A percentile compares a stretch with the other conserved stretches of the same genome.
Evolutionary conservation across 2,888 invertebrate species (phyloP).

Genomic region (Mythimna loreyi): DNA sequence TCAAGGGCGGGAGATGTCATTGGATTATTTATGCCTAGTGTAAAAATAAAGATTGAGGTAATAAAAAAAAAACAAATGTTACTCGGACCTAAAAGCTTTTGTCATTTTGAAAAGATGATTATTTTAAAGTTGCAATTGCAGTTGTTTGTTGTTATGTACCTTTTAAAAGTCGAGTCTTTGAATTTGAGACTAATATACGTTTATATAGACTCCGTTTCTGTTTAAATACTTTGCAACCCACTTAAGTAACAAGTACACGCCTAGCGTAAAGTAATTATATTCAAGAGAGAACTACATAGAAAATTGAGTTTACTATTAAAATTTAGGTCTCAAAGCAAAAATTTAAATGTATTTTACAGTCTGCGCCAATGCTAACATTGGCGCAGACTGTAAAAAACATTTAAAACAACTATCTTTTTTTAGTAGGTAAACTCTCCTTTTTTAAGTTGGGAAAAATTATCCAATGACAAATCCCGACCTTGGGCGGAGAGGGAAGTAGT

Average conservation of each 20-base stretch:
- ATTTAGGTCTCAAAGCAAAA: slow-evolving; percentile 30
- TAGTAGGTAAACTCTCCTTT: too few relatives aligned
- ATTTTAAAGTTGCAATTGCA: slow-evolving; percentile 17
- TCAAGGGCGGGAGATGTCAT: too few relatives aligned
- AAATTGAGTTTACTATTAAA: slow-evolving; percentile 24
- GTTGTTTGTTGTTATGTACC: too few relatives aligned
- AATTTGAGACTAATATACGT: neutral
- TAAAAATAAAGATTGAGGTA: too few relatives aligned
- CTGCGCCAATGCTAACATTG: too few relatives aligned
- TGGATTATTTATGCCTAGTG: too few relatives aligned
- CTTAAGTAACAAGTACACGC: slow-evolving; percentile 38
- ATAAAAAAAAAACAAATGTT: neutral
- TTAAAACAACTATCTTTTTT: neutral
- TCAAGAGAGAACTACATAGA: slow-evolving; percentile 19
- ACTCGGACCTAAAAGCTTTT: neutral
- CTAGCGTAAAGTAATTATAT: slow-evolving; percentile 44
- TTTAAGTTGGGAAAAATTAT: too few relatives aligned
- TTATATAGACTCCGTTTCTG: slow-evolving; percentile 12
- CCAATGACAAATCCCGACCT: too few relatives aligned
- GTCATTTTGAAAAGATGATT: slow-evolving; percentile 1
- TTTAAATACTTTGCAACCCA: slow-evolving; percentile 15
- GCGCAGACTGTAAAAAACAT: slow-evolving; percentile 23
- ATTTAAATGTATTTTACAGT: too few relatives aligned
- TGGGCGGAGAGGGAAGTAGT: too few relatives aligned
- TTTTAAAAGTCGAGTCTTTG: neutral